Evolutionary conservation across 2,888 invertebrate genomes (phyloP).

Genomic region (Hetaerina titia): DNA sequence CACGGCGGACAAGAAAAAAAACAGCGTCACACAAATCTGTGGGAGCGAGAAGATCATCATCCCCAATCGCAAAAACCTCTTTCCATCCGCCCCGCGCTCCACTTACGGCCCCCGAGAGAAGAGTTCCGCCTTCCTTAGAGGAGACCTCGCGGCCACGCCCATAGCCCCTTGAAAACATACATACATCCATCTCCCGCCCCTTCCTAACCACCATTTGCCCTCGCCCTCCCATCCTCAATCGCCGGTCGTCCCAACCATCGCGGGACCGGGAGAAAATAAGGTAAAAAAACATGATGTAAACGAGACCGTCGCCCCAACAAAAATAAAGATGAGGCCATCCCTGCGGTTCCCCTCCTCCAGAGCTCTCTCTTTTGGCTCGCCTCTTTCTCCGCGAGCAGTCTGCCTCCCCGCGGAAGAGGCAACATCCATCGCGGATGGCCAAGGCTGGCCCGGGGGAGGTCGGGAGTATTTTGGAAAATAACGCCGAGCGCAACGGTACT

Average conservation of each 20-base stretch:
- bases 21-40: not conserved
- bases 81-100: slow-evolving; percentile 5
- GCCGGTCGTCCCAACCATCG: not conserved
- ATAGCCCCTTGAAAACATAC: not conserved
- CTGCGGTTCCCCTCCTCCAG: not conserved
- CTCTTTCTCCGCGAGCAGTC: too few relatives aligned
- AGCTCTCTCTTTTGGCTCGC: not conserved
- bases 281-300: not conserved
- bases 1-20: not conserved
- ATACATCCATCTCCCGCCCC: not conserved
- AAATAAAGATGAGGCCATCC: not conserved
- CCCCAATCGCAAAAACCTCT: not conserved
- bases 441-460: not conserved
- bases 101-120: not conserved
- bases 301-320: not conserved
- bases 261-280: not conserved
- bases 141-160: not conserved
- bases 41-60: too few relatives aligned
- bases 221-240: slow-evolving; percentile 12
- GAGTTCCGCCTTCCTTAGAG: slow-evolving; percentile 52
- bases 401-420: not conserved
- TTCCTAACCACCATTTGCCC: not conserved
- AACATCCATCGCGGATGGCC: not conserved
- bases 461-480: not conserved
- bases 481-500: not conserved